These are phyloP conservation scores for Caenorhabditis sp. DNA, from an alignment of 2,888 invertebrate species.

Conservation along the genomic window DNA sequence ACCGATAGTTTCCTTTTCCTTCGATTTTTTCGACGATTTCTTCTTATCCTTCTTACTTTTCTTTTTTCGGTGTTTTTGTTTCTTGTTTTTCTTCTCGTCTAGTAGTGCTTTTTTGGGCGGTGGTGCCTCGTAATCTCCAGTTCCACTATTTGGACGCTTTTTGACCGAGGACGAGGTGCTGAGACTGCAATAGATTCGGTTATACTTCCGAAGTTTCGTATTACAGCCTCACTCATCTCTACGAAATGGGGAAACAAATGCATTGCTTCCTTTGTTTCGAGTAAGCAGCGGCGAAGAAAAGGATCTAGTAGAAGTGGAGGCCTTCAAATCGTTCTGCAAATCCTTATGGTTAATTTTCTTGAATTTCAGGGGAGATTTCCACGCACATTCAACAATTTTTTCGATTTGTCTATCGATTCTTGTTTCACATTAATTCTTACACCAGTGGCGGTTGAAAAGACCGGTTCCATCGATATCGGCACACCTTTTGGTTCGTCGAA, in stretches of 20 bases:
- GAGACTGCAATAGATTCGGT: neutral
- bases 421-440: constrained; percentile 54
- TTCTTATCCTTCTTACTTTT: constrained; percentile 4
- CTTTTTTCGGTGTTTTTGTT: neutral
- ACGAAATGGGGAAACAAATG: constrained; percentile 54
- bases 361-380: too few relatives aligned
- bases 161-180: neutral
- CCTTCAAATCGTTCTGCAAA: constrained; percentile 12
- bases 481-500: constrained; percentile 64
- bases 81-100: neutral
- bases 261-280: constrained; percentile 7
- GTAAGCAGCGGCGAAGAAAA: constrained; percentile 45
- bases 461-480: constrained; percentile 50
- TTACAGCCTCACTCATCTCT: constrained; percentile 27
- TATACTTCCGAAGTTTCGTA: neutral
- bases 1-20: neutral
- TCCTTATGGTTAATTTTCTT: neutral
- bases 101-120: constrained; percentile 4
- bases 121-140: neutral
- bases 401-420: constrained; percentile 57
- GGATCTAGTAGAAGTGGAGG: neutral
- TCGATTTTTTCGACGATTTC: neutral
- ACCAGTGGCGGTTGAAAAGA: constrained; percentile 61
- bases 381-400: constrained; percentile 45
- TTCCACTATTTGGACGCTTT: neutral